phyloP scores from a whole-genome alignment of 1,140 invertebrate genomes.

The Tetraneura akinire region DNA sequence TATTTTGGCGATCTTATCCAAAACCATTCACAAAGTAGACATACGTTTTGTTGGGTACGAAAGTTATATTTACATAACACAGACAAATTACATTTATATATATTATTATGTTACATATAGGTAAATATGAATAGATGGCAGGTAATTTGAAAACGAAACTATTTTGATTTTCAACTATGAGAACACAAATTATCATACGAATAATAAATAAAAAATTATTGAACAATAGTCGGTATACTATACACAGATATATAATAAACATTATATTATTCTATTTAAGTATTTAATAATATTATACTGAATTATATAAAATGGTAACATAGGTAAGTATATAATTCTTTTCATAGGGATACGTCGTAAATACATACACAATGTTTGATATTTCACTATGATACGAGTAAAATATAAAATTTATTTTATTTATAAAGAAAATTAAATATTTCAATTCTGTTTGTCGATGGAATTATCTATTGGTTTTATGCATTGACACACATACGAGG shows the following conservation, averaged over 20 bases:
- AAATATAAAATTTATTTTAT: too few species aligned
- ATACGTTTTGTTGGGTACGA: conserved; percentile 42
- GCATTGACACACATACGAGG: too few species aligned
- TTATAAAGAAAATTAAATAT: too few species aligned
- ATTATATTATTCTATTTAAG: background rate
- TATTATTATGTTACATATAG: conserved; percentile 10
- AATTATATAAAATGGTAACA: too few species aligned
- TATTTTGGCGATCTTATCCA: conserved; percentile 51
- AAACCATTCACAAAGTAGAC: conserved; percentile 49
- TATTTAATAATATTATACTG: too few species aligned
- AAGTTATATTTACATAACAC: conserved; percentile 40
- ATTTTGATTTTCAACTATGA: conserved; percentile 38
- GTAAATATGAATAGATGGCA: conserved; percentile 30
- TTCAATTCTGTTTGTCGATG: too few species aligned
- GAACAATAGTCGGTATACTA: conserved; percentile 17
- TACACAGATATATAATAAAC: too few species aligned
- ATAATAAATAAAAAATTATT: conserved; percentile 22
- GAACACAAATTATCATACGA: conserved; percentile 30
- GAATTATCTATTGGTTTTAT: too few species aligned
- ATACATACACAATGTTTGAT: too few species aligned
- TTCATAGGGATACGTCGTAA: too few species aligned
- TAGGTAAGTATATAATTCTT: too few species aligned
- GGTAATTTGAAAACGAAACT: conserved; percentile 38
- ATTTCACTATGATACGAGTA: too few species aligned
- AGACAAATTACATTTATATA: conserved; percentile 24